Evolutionary conservation across 2,888 invertebrate genomes (phyloP).

Genomic region (Acleris cristana): DNA sequence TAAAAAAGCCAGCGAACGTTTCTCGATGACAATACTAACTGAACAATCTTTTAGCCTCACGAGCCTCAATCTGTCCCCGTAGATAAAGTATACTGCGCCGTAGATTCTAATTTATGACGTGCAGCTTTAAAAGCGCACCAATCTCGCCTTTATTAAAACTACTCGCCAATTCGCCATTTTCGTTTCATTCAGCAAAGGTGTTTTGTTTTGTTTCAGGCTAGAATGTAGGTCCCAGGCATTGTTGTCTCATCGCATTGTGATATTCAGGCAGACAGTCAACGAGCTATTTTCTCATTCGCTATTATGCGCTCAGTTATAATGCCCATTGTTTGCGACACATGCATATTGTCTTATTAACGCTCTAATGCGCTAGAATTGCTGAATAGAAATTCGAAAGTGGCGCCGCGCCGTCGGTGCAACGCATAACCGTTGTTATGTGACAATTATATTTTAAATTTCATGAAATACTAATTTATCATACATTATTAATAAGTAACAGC

Average conservation of each 20-base stretch:
- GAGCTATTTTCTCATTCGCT: conserved; percentile 79
- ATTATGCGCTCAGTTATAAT: conserved; percentile 74
- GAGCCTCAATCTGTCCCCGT: conserved; percentile 17
- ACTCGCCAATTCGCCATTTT: conserved; percentile 64
- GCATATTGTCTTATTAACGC: conserved; percentile 58
- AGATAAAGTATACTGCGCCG: conserved; percentile 1
- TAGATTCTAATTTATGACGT: conserved; percentile 25
- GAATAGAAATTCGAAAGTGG: conserved; percentile 37
- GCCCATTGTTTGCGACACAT: conserved; percentile 72
- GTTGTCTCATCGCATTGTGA: conserved; percentile 73
- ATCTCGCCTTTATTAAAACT: conserved; percentile 43
- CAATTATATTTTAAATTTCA: not conserved
- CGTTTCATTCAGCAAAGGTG: conserved; percentile 64
- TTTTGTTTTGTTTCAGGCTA: conserved; percentile 75
- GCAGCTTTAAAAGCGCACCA: conserved; percentile 20
- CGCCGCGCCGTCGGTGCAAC: conserved; percentile 20
- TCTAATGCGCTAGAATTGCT: conserved; percentile 46
- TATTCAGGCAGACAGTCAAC: conserved; percentile 69
- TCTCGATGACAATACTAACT: conserved; percentile 2
- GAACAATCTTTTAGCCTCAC: conserved; percentile 10
- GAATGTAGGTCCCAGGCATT: conserved; percentile 73
- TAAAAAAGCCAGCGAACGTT: too few relatives aligned
- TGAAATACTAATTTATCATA: too few relatives aligned
- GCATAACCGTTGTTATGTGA: too few relatives aligned
- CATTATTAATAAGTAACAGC: too few relatives aligned